phyloP scores from a whole-genome alignment of 1,140 invertebrate species.

The Caenorhabditis brenneri region DNA sequence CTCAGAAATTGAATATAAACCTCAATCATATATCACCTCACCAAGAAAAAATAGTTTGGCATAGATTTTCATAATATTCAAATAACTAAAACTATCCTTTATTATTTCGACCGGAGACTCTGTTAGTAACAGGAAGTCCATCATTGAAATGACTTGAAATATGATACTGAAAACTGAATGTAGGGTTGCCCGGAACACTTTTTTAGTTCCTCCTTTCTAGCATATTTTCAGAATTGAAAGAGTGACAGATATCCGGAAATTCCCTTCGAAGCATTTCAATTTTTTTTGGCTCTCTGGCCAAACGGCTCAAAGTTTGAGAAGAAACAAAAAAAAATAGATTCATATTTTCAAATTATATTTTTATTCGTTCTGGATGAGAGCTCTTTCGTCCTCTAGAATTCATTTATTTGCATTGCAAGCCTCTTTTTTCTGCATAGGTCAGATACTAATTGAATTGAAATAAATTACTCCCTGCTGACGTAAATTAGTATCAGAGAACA shows the following conservation, averaged over 20 bases:
- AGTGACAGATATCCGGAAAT: not conserved
- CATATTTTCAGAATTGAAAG: not conserved
- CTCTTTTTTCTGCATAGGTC: not conserved
- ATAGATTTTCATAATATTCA: no score
- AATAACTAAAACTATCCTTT: no score
- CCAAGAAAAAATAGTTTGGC: no score
- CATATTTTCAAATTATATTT: not conserved
- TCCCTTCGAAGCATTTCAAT: not conserved
- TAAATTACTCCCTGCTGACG: not conserved
- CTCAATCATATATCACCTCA: no score
- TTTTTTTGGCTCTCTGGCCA: not conserved
- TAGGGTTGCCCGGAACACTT: no score
- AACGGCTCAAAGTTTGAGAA: not conserved
- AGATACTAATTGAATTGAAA: not conserved
- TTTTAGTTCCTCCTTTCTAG: no score
- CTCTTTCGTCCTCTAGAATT: not conserved
- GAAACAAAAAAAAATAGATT: not conserved
- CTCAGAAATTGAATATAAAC: no score
- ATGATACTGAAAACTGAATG: no score
- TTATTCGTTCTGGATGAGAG: slow-evolving; percentile 8
- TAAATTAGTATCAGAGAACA: not conserved
- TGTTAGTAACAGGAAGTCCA: no score
- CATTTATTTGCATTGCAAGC: not conserved
- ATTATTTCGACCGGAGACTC: no score
- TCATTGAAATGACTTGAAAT: no score